These are phyloP conservation scores for Pangasius krempfi DNA, from an alignment of 2,797 vertebrate genomes.

Conservation along the genomic window DNA sequence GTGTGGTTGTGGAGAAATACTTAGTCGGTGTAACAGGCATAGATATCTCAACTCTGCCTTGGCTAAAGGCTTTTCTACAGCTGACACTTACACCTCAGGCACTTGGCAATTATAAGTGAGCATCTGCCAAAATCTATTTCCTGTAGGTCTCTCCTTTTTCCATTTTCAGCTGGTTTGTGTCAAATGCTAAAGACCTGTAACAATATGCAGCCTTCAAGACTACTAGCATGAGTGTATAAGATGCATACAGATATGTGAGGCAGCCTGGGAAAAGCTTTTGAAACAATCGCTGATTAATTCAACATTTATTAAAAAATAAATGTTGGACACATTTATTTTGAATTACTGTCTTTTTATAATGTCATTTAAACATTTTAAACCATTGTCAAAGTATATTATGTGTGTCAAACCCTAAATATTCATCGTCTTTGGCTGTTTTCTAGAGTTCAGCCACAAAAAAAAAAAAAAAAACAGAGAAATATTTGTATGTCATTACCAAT, in stretches of 20 bases:
- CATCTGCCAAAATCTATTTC: slow-evolving; percentile 70
- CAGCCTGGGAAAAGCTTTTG: background rate
- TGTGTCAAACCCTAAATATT: background rate
- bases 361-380: background rate
- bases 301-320: background rate
- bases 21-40: slow-evolving; percentile 73
- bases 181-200: slow-evolving; percentile 28
- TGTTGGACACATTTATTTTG: background rate
- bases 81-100: slow-evolving; percentile 80
- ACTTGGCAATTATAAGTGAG: slow-evolving; percentile 79
- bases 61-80: slow-evolving; percentile 72
- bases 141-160: slow-evolving; percentile 66
- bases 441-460: background rate
- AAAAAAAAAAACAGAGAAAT: too few relatives aligned
- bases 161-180: slow-evolving; percentile 30
- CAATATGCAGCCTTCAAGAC: background rate
- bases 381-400: background rate
- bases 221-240: background rate
- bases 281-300: background rate
- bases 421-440: background rate
- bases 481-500: background rate
- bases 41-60: slow-evolving; percentile 72
- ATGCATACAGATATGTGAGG: background rate
- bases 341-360: background rate
- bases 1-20: background rate